A percentile compares a stretch with the other conserved stretches of the same genome.
Evolutionary conservation across 2,797 vertebrate species (phyloP).

Genomic region (Lemur catta): DNA sequence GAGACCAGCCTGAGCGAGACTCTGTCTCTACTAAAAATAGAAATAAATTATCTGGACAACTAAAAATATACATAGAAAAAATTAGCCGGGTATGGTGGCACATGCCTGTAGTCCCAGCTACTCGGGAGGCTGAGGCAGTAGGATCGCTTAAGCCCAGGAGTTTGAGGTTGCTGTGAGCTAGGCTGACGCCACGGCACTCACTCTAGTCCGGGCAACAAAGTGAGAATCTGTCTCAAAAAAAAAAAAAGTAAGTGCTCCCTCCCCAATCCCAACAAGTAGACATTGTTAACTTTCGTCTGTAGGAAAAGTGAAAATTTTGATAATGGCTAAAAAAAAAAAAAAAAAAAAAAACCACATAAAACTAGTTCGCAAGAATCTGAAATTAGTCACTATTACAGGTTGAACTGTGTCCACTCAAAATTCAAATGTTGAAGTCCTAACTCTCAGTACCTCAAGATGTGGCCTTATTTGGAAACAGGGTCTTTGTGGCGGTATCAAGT

Average conservation of each 20-base stretch:
- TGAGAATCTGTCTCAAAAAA: too few relatives aligned
- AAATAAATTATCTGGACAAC: too few relatives aligned
- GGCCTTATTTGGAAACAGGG: not conserved
- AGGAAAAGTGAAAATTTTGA: not conserved
- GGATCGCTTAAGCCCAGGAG: too few relatives aligned
- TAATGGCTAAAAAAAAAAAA: not conserved
- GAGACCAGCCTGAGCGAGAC: too few relatives aligned
- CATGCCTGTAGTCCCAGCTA: too few relatives aligned
- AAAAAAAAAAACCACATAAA: not conserved
- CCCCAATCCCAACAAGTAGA: not conserved
- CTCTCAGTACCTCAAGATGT: not conserved
- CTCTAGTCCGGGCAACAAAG: too few relatives aligned
- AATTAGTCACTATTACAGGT: not conserved
- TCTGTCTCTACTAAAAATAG: too few relatives aligned
- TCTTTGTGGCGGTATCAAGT: not conserved
- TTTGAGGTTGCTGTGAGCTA: too few relatives aligned
- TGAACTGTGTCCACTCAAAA: not conserved
- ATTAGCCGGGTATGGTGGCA: too few relatives aligned
- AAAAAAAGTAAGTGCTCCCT: not conserved
- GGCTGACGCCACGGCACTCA: too few relatives aligned
- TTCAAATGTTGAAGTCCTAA: not conserved
- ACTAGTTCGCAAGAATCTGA: not conserved
- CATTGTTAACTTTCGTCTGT: not conserved
- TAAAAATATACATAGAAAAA: too few relatives aligned
- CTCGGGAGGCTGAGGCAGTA: too few relatives aligned